phyloP scores from a whole-genome alignment of 2,113 vertebrate genomes.

The Daphoenositta chrysoptera region DNA sequence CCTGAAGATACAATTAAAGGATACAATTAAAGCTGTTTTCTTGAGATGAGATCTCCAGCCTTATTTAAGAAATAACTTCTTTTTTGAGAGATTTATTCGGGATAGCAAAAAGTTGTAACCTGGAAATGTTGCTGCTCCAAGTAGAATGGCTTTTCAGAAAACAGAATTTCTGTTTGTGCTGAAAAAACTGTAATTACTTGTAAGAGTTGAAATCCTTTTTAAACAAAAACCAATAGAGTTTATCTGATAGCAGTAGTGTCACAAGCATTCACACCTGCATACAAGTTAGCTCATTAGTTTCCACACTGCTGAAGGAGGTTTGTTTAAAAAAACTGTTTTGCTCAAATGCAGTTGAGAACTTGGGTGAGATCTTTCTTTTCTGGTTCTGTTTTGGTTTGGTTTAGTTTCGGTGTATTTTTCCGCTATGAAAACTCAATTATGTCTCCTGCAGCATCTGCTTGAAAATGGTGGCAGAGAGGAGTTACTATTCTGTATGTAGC shows the following conservation, averaged over 20 bases:
- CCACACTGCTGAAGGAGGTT: neutral
- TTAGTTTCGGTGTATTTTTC: neutral
- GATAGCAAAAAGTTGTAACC: neutral
- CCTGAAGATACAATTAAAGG: neutral
- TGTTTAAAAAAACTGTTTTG: neutral
- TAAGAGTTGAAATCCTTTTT: neutral
- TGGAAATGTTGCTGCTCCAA: neutral
- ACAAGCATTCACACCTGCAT: neutral
- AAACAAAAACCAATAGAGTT: neutral
- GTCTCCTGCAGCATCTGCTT: neutral
- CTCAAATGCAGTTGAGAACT: neutral
- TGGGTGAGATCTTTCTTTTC: neutral
- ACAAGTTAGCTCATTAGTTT: neutral
- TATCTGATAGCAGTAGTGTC: neutral
- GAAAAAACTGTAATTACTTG: neutral
- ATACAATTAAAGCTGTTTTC: neutral
- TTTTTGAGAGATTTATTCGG: neutral
- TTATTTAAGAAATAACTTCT: neutral
- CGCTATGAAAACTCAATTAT: fast-evolving
- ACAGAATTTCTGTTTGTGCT: neutral
- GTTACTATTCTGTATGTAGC: neutral
- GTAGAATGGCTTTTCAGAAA: neutral
- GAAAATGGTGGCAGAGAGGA: neutral
- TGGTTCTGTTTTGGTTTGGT: neutral
- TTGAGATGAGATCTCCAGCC: neutral